Conservation (phyloP, 2,113 vertebrate species). For the Merops nubicus region DNA sequence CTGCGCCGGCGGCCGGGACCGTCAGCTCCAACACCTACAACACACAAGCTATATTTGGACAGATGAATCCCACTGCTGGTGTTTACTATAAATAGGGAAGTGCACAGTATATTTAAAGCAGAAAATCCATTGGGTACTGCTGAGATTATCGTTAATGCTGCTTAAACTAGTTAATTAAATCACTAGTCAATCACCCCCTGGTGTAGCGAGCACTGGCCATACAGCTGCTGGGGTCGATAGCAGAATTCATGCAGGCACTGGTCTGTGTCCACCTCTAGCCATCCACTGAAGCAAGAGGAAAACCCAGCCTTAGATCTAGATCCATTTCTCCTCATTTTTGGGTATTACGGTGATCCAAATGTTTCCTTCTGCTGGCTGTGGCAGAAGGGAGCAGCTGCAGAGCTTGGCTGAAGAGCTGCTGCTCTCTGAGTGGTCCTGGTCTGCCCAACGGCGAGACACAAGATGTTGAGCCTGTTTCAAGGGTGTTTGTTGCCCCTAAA, state of each 20-base stretch:
- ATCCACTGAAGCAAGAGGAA: not conserved
- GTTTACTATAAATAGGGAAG: slow-evolving; percentile 70
- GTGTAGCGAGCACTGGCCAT: not conserved
- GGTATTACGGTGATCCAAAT: not conserved
- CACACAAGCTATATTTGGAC: slow-evolving; percentile 61
- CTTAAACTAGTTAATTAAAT: slow-evolving; percentile 69
- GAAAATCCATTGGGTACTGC: slow-evolving; percentile 58
- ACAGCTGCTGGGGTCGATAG: not conserved
- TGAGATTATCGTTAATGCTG: slow-evolving; percentile 68
- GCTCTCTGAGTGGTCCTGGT: not conserved
- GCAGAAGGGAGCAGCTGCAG: not conserved
- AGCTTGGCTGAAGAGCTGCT: not conserved
- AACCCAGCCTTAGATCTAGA: not conserved
- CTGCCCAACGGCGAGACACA: not conserved
- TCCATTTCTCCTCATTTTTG: not conserved
- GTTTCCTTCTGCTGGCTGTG: not conserved
- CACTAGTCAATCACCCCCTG: slow-evolving; percentile 53
- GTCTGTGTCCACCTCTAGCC: not conserved
- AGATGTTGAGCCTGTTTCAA: not conserved
- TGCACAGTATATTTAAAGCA: slow-evolving; percentile 65
- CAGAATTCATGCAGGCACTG: not conserved
- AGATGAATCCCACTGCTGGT: slow-evolving; percentile 61
- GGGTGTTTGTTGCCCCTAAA: not conserved
- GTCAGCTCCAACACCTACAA: slow-evolving; percentile 59
- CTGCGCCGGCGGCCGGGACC: not conserved